These are phyloP conservation scores for Lordiphosa mommai DNA, from an alignment of 1,140 invertebrate species.

Conservation along the genomic window DNA sequence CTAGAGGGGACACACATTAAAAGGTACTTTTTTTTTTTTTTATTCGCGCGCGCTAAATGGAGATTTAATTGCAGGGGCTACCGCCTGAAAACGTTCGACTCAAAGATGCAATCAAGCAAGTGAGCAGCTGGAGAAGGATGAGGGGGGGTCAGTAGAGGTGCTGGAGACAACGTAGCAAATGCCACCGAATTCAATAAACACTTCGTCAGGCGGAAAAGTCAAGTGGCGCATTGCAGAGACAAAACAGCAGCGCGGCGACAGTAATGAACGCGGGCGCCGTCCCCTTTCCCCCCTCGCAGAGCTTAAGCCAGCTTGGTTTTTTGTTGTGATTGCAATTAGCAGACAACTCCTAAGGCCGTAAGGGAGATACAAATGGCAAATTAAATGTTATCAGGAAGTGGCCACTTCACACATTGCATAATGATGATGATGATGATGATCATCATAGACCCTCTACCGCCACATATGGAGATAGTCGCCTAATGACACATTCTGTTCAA, in stretches of 20 bases:
- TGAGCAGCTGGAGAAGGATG: background rate
- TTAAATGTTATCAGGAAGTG: slow-evolving; percentile 72
- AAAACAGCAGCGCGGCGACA: slow-evolving; percentile 35
- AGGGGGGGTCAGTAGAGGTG: background rate
- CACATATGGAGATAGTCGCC: too few species aligned
- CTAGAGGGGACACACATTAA: slow-evolving; percentile 37
- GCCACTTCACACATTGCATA: slow-evolving; percentile 46
- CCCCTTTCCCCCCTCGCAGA: background rate
- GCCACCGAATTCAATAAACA: slow-evolving; percentile 77
- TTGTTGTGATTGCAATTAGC: slow-evolving; percentile 63
- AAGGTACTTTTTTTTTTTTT: slow-evolving; percentile 52
- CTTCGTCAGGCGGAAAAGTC: slow-evolving; percentile 68
- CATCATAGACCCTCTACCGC: slow-evolving; percentile 5
- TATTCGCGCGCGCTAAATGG: slow-evolving; percentile 64
- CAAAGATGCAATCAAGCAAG: slow-evolving; percentile 60
- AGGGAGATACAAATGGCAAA: slow-evolving; percentile 53
- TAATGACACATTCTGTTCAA: slow-evolving; percentile 46
- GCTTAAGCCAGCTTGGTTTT: slow-evolving; percentile 15
- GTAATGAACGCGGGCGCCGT: slow-evolving; percentile 56
- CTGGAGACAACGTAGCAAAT: slow-evolving; percentile 31
- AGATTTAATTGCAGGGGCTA: slow-evolving; percentile 78
- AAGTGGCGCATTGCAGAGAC: slow-evolving; percentile 63
- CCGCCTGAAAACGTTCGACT: slow-evolving; percentile 26
- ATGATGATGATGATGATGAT: slow-evolving; percentile 44
- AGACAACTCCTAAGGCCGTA: background rate